Conservation (phyloP, 1,140 invertebrate species). For the Lordiphosa collinella region DNA sequence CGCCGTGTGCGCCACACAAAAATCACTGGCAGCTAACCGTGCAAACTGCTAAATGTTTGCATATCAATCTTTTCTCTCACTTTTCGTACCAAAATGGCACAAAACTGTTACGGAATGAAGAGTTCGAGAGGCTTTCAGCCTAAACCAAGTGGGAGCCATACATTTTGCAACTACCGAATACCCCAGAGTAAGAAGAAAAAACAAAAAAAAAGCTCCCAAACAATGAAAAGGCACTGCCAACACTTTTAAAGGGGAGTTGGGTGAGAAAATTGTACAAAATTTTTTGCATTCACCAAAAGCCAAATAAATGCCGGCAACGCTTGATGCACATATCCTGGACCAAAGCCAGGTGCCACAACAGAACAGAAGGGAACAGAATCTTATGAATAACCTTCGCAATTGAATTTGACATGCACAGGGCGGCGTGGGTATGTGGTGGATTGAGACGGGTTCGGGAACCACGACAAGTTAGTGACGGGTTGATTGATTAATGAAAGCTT, state of each 20-base stretch:
- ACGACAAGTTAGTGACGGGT: conserved; percentile 22
- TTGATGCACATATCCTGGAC: conserved; percentile 41
- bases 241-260: no score
- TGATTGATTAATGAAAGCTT: conserved; percentile 58
- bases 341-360: conserved; percentile 18
- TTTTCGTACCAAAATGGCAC: conserved; percentile 11
- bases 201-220: conserved; percentile 18
- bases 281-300: conserved; percentile 37
- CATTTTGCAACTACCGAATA: conserved; percentile 40
- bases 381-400: conserved; percentile 61
- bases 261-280: conserved; percentile 17
- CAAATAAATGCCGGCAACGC: conserved; percentile 42
- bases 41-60: conserved; percentile 66
- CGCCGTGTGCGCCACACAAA: conserved; percentile 14
- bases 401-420: conserved; percentile 47
- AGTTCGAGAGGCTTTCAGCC: conserved; percentile 36
- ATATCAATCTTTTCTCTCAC: conserved; percentile 57
- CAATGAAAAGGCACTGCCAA: conserved; percentile 51
- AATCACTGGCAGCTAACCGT: conserved; percentile 57
- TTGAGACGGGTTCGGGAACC: not conserved
- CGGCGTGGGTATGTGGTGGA: conserved; percentile 7
- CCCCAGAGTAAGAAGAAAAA: conserved; percentile 7
- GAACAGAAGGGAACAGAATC: conserved; percentile 9
- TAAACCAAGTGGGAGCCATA: conserved; percentile 64
- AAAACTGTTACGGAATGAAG: conserved; percentile 16